Base-by-base conservation (phyloP, 2,888 invertebrate genomes). In the Prosopocoilus inquinatus region DNA sequence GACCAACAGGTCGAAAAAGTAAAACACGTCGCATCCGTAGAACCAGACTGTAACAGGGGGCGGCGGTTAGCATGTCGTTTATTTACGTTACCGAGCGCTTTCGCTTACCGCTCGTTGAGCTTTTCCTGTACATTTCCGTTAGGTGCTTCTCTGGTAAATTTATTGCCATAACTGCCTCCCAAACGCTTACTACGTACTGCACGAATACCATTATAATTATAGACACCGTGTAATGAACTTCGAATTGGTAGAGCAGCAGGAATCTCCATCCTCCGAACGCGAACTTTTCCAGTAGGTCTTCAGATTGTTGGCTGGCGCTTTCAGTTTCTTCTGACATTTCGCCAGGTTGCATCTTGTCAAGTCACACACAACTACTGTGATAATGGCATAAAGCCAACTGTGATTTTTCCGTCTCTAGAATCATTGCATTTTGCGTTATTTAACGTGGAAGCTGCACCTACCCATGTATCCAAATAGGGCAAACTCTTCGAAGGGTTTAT, bases 21-120 rank as follows among this genome's bases (percentile, higher is more conserved):
- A 57, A 28, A 54, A 39, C 2, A 57, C 16, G 35, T 57, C 57
- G 35, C 53, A 57, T n/a, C 50, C 53, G 9, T 54, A 57, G 9
- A 57, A 36, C 34, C 53, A 16, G 41, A 50, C 57, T 57, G 43
- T 9, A 46, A 54, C 47, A 33, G 15, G 8, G 8, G 1, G 12
- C 35, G 41, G 4, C n/a, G 9, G 9, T 15, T 15, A 15, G 1
- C 1, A 41, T 41, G 9, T 7, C 13, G 12, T 15, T 9, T n/a
- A 15, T 12, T 12, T 3, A 12, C 9, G 7, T 3, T 1, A 13
- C 13, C 5, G 9, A 1, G 13, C 9, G 15, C 15, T 15, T 41
- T 15, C n/a, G 7, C 15, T 15, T 9, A 15, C 13, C 9, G 13
- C 16, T 3, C 12, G 12, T 11, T 2, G 15, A 41, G 15, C 9